A percentile compares a stretch with the other conserved stretches of the same genome.
Evolutionary conservation across 2,113 vertebrate species (phyloP).

Genomic region (Atherinomorus stipes): DNA sequence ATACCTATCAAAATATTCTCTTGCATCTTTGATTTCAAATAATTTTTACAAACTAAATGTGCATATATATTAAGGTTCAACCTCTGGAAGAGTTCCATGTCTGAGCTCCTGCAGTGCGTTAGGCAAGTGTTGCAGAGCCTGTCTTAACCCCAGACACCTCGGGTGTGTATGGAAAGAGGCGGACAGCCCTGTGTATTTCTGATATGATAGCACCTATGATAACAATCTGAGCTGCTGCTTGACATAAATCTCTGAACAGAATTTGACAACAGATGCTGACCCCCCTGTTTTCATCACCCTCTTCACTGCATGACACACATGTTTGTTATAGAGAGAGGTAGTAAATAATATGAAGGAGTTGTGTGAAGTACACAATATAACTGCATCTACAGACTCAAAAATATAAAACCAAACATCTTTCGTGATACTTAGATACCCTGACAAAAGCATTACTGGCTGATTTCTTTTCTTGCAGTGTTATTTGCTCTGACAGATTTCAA

Average conservation of each 20-base stretch:
- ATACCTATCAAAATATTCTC: conserved; percentile 1
- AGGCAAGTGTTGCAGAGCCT: conserved; percentile 74
- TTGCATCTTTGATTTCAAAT: conserved; percentile 1
- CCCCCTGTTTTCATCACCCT: conserved; percentile 74
- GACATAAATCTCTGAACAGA: conserved; percentile 75
- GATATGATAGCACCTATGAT: conserved; percentile 61
- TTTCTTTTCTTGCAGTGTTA: conserved; percentile 4
- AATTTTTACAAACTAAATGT: conserved; percentile 28
- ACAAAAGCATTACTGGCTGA: conserved; percentile 8
- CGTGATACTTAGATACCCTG: not conserved
- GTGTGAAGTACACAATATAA: conserved; percentile 19
- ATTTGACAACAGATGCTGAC: conserved; percentile 71
- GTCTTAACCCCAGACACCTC: conserved; percentile 78
- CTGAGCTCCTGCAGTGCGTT: conserved; percentile 57
- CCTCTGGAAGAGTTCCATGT: conserved; percentile 24
- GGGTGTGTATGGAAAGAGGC: conserved; percentile 74
- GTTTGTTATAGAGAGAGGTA: conserved; percentile 73
- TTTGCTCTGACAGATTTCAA: not conserved
- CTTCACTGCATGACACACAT: conserved; percentile 80
- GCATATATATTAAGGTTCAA: conserved; percentile 47
- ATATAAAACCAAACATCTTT: not conserved
- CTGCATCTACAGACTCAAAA: not conserved
- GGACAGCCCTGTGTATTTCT: conserved; percentile 79
- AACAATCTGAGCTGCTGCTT: conserved; percentile 65
- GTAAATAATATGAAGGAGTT: conserved; percentile 42